Base-by-base conservation (phyloP, 2,888 invertebrate species). In the Ophion obscuratus region DNA sequence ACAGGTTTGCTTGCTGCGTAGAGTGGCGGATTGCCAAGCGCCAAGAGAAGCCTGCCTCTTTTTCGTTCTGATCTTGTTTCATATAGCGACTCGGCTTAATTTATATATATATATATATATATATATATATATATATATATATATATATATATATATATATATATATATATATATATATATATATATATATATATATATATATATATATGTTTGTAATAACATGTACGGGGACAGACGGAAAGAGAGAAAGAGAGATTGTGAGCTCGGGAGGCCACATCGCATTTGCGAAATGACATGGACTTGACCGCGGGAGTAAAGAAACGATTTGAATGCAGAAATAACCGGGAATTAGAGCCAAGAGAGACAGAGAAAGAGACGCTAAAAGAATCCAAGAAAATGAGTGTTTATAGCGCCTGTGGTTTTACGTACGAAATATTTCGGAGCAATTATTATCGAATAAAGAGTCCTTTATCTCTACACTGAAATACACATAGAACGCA, bases 391-490 rank as follows among this genome's bases (percentile, higher is more conserved):
- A 83, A 89, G 90, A 91, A 91, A 92, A 92, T 91, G 88, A 91
- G 89, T 91, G 89, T 92, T 93, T 92, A 91, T 90, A 87, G 88
- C 86, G 88, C 87, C 89, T 90, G 87, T 81, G 17, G 53, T 53
- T 64, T 61, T 68, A 40, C 47, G 75, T 73, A 40, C 47, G 75
- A 44, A 31, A 53, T 74, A 31, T 40, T 53, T 64, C 57, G 87
- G 86, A 87, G 91, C 90, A 92, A 93, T 93, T 93, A 93, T 93
- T 93, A 93, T 93, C 92, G 89, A 92, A 93, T 93, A 91, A 93
- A 93, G 92, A 91, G 88, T 92, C 91, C 90, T 92, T 92, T 92
- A 92, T 85, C 66, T 83, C 17, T 24, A 40, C 27, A 53, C 53
- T 66, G 14, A 10, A 27, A 20, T 20, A 40, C 11, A 40, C 10